A percentile compares a stretch with the other conserved stretches of the same genome.
phyloP scores from a whole-genome alignment of 2,888 invertebrate species.

The Hypselothyrea guttata region DNA sequence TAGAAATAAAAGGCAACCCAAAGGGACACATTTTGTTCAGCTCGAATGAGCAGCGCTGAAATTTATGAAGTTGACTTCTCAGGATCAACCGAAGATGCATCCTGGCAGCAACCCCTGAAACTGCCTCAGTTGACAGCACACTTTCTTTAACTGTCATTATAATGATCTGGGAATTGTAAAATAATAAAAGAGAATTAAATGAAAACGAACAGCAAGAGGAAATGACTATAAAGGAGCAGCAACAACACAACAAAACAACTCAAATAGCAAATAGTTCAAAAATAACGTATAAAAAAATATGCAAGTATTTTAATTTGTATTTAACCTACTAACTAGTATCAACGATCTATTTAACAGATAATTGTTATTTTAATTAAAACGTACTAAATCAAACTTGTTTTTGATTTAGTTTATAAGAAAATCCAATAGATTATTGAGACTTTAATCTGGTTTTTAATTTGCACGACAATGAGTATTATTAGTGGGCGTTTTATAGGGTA shows the following conservation, averaged over 20 bases:
- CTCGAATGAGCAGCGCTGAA: slow-evolving; percentile 61
- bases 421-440: too few species aligned
- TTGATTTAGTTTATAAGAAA: too few species aligned
- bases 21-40: slow-evolving; percentile 76
- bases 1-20: slow-evolving; percentile 56
- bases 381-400: too few species aligned
- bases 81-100: slow-evolving; percentile 44
- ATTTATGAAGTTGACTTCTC: slow-evolving; percentile 64
- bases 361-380: too few species aligned
- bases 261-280: neutral
- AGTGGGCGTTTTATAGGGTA: neutral
- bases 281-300: slow-evolving; percentile 6
- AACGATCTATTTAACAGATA: too few species aligned
- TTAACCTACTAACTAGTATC: neutral
- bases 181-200: too few species aligned
- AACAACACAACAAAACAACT: neutral
- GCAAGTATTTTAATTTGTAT: too few species aligned
- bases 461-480: too few species aligned
- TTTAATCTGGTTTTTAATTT: too few species aligned
- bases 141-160: slow-evolving; percentile 25
- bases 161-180: slow-evolving; percentile 27
- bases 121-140: slow-evolving; percentile 29
- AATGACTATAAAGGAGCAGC: neutral
- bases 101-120: slow-evolving; percentile 24
- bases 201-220: too few species aligned